A percentile compares a stretch with the other conserved stretches of the same genome.
These are phyloP conservation scores for Drosophila asahinai DNA, from an alignment of 1,140 invertebrate genomes.

Conservation along the genomic window DNA sequence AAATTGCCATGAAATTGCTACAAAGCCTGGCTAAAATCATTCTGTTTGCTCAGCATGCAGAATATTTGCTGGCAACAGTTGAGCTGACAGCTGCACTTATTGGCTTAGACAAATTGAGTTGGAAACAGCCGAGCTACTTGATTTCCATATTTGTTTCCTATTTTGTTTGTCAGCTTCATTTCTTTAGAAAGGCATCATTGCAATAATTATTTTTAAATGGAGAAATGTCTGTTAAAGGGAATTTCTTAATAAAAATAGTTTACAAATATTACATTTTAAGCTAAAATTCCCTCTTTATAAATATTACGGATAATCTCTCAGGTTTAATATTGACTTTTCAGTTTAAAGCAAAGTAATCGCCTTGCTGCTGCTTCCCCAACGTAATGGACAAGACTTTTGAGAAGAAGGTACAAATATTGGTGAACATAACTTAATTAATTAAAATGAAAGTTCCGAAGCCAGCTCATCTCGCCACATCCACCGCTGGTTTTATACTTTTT, in stretches of 20 bases:
- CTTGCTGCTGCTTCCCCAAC: neutral
- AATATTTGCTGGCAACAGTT: slow-evolving; percentile 22
- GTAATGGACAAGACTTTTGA: slow-evolving; percentile 9
- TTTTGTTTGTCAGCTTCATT: neutral
- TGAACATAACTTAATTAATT: slow-evolving; percentile 49
- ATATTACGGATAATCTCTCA: no score
- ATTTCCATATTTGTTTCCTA: neutral
- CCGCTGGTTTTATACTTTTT: slow-evolving; percentile 33
- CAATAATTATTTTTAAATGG: neutral
- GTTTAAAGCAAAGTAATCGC: neutral
- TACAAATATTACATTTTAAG: neutral
- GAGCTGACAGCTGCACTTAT: slow-evolving; percentile 42
- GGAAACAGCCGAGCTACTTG: slow-evolving; percentile 1
- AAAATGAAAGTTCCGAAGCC: slow-evolving; percentile 20
- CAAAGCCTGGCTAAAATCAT: slow-evolving; percentile 3
- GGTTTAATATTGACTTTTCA: neutral
- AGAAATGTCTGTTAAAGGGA: neutral
- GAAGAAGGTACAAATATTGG: slow-evolving; percentile 12
- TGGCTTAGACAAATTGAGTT: slow-evolving; percentile 23
- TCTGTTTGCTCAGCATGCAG: slow-evolving; percentile 30
- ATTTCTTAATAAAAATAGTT: no score
- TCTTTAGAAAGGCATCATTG: neutral
- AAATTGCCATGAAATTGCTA: slow-evolving; percentile 35
- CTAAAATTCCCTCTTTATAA: no score
- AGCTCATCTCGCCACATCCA: neutral